A percentile compares a stretch with the other conserved stretches of the same genome.
Evolutionary conservation across 2,797 vertebrate species (phyloP).

Genomic region (Nyctibius grandis): DNA sequence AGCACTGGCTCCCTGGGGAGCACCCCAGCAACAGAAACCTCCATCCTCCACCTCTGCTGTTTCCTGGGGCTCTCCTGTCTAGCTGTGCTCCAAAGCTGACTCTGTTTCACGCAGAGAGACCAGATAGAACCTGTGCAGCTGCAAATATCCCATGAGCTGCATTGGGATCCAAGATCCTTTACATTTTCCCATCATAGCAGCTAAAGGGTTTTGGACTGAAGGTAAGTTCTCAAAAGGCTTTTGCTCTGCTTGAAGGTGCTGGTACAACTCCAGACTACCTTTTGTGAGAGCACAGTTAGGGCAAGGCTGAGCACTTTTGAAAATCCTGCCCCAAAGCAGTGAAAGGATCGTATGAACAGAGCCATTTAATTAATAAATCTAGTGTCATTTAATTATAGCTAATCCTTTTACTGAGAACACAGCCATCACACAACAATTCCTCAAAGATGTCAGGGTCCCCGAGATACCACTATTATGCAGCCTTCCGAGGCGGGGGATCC

Average conservation of each 20-base stretch:
- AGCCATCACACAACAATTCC: background rate
- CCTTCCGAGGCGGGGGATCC: background rate
- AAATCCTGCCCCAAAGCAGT: background rate
- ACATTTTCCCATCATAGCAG: background rate
- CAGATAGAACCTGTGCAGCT: background rate
- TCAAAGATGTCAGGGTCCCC: background rate
- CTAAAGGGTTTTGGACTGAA: background rate
- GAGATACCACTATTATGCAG: background rate
- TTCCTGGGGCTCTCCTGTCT: background rate
- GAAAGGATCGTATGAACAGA: background rate
- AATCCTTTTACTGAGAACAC: constrained; percentile 15
- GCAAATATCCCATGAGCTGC: background rate
- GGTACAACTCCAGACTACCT: background rate
- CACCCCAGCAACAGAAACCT: background rate
- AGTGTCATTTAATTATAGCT: constrained; percentile 8
- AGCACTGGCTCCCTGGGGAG: background rate
- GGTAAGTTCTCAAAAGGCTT: background rate
- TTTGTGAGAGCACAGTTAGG: background rate
- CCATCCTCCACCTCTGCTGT: background rate
- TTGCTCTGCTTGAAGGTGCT: background rate
- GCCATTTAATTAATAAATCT: constrained; percentile 12
- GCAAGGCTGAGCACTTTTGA: background rate
- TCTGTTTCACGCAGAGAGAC: background rate
- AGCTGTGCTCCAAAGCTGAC: background rate
- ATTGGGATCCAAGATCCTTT: background rate